Evolutionary conservation across 2,113 vertebrate genomes (phyloP).

Genomic region (Sapayoa aenigma): DNA sequence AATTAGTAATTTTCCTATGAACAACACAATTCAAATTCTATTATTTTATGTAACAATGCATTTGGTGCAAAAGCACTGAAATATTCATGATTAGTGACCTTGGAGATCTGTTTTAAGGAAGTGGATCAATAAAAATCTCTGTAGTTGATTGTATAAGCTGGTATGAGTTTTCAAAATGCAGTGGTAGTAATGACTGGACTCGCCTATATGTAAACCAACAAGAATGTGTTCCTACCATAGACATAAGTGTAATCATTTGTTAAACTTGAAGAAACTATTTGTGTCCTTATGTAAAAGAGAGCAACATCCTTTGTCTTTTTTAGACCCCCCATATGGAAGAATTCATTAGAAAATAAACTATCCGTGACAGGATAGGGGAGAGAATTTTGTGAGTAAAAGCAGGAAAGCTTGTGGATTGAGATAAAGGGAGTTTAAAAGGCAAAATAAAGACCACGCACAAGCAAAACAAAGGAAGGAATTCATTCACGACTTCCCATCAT

Average conservation of each 20-base stretch:
- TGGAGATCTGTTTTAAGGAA: background rate
- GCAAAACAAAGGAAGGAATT: background rate
- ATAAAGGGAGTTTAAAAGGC: background rate
- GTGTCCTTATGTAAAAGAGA: background rate
- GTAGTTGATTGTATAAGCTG: background rate
- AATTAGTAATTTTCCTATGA: background rate
- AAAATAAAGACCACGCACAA: background rate
- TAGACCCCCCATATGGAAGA: background rate
- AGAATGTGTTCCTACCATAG: background rate
- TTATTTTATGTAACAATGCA: background rate
- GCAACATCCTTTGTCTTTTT: background rate
- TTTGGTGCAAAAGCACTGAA: background rate
- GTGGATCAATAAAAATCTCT: background rate
- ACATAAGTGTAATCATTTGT: background rate
- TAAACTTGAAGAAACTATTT: constrained; percentile 30
- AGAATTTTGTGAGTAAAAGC: background rate
- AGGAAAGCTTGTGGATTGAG: background rate
- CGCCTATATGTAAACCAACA: background rate
- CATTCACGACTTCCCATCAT: background rate
- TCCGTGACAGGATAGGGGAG: background rate
- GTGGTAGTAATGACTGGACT: constrained; percentile 16
- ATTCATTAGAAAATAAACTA: constrained; percentile 4
- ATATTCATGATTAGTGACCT: background rate
- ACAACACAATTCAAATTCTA: background rate
- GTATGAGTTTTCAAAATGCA: background rate